phyloP scores from a whole-genome alignment of 2,797 vertebrate species.

The Chelmon rostratus region DNA sequence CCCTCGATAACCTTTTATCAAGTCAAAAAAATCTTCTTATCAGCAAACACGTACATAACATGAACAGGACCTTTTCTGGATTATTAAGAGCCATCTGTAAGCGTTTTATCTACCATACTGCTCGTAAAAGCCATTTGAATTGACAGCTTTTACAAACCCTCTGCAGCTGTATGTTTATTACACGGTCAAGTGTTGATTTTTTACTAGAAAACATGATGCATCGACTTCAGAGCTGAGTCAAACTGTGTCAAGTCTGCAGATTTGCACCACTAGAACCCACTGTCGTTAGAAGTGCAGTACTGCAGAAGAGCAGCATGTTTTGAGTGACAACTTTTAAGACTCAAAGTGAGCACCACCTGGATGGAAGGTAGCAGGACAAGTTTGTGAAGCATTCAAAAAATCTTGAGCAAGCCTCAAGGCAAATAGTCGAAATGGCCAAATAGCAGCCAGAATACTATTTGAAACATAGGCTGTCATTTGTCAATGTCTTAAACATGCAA shows the following conservation, averaged over 20 bases:
- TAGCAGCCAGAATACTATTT: conserved; percentile 6
- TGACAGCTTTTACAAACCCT: not conserved
- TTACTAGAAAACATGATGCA: conserved; percentile 12
- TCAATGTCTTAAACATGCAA: not conserved
- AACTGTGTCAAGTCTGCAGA: not conserved
- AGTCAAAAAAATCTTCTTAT: not conserved
- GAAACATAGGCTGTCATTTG: conserved; percentile 16
- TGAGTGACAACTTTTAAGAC: conserved; percentile 3
- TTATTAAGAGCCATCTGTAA: not conserved
- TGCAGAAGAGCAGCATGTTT: conserved; percentile 2
- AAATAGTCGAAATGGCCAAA: conserved; percentile 18
- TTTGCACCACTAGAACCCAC: not conserved
- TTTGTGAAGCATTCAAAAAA: conserved; percentile 57
- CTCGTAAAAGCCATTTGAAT: not conserved
- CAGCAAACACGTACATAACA: not conserved
- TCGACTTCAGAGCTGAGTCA: not conserved
- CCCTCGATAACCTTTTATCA: not conserved
- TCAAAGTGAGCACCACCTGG: conserved; percentile 38
- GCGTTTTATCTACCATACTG: not conserved
- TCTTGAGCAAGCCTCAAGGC: conserved; percentile 41
- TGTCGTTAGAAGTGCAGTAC: not conserved
- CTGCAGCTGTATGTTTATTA: not conserved
- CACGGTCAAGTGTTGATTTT: not conserved
- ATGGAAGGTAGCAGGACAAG: conserved; percentile 24
- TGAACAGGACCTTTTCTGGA: not conserved